These are phyloP conservation scores for Rhagium mordax DNA, from an alignment of 2,888 invertebrate genomes.

Conservation along the genomic window DNA sequence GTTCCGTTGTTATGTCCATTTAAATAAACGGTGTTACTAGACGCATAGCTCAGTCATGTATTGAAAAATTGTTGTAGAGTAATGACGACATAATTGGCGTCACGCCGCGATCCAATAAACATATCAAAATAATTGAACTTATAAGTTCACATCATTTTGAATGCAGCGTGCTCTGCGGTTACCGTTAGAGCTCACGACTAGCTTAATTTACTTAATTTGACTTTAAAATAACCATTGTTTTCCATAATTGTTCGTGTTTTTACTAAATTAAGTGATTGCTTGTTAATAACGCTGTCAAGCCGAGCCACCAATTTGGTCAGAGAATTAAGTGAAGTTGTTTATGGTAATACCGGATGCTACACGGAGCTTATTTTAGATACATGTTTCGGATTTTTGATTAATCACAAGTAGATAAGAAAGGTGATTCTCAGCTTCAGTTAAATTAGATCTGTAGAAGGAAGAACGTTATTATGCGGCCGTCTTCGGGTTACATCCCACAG, in stretches of 20 bases:
- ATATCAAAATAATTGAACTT: conserved; percentile 48
- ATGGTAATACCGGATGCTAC: background rate
- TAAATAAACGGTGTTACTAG: conserved; percentile 21
- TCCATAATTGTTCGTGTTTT: conserved; percentile 26
- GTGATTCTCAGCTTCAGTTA: background rate
- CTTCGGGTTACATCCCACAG: background rate
- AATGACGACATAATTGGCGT: conserved; percentile 50
- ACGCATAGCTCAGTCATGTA: conserved; percentile 2
- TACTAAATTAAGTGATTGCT: conserved; percentile 25
- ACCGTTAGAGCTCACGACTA: conserved; percentile 38
- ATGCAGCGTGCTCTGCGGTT: conserved; percentile 32
- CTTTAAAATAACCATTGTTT: conserved; percentile 29
- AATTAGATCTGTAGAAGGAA: background rate
- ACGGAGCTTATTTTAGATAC: background rate
- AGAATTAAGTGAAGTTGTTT: background rate
- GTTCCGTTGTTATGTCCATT: conserved; percentile 22
- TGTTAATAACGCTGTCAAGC: conserved; percentile 10
- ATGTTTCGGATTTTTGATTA: background rate
- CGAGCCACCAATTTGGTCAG: background rate
- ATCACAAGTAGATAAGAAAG: background rate
- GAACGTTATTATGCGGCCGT: background rate
- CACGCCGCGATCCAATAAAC: conserved; percentile 47
- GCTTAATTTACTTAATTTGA: conserved; percentile 31
- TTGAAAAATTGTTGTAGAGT: conserved; percentile 38
- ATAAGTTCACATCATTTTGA: conserved; percentile 41